Evolutionary conservation across 1,140 invertebrate species (phyloP).

Genomic region (Ceratosolen solmsi): DNA sequence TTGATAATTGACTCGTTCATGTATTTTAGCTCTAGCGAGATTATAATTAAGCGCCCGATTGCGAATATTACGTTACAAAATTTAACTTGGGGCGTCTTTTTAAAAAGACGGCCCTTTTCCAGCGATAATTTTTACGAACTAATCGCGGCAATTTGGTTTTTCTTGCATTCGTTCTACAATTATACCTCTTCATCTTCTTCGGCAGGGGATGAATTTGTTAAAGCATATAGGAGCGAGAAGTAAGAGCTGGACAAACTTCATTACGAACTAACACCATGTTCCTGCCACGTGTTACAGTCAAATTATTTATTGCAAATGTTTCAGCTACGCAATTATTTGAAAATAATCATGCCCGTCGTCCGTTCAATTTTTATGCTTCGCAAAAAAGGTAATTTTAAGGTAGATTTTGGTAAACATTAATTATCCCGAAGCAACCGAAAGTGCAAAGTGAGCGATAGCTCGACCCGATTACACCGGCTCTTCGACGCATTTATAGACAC

Average conservation of each 20-base stretch:
- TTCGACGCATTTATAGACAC: not conserved
- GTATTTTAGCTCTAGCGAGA: not conserved
- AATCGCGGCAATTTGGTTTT: not conserved
- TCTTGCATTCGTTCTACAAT: not conserved
- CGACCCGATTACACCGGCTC: not conserved
- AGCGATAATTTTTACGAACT: slow-evolving; percentile 7
- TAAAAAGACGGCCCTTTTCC: not conserved
- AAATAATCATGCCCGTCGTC: not conserved
- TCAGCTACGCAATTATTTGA: not conserved
- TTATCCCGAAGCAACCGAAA: not conserved
- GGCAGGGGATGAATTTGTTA: not conserved
- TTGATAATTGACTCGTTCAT: slow-evolving; percentile 17
- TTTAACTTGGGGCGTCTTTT: not conserved
- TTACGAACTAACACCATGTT: not conserved
- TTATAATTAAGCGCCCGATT: not conserved
- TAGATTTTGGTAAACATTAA: not conserved
- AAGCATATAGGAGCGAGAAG: not conserved
- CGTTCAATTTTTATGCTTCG: not conserved
- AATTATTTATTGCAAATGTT: not conserved
- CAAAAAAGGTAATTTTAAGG: not conserved
- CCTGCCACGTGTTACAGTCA: not conserved
- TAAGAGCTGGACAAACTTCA: not conserved
- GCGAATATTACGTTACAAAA: not conserved
- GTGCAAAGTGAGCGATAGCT: not conserved
- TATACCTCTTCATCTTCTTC: not conserved